Conservation (phyloP, 1,140 invertebrate species). For the Lordiphosa stackelbergi region DNA sequence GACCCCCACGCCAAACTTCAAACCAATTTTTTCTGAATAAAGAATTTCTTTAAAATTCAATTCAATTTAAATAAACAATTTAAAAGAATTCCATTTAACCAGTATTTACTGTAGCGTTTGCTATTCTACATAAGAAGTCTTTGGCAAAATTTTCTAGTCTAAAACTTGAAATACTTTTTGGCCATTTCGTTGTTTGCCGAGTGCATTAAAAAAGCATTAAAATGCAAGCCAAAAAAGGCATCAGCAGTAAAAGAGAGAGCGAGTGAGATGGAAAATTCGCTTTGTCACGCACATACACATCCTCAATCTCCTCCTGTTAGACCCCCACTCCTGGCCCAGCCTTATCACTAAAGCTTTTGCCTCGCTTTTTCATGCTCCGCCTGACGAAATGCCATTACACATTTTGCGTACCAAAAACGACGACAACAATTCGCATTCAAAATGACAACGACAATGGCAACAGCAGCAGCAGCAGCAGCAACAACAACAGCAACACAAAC, state of each 20-base stretch:
- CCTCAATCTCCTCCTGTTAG: background rate
- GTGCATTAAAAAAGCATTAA: slow-evolving; percentile 76
- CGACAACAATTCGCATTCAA: slow-evolving; percentile 65
- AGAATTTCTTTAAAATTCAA: too few species aligned
- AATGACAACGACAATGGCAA: slow-evolving; percentile 62
- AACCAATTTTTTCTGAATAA: too few species aligned
- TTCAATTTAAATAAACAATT: too few species aligned
- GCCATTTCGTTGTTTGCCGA: slow-evolving; percentile 28
- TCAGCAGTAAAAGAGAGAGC: slow-evolving; percentile 5
- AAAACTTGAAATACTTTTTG: slow-evolving; percentile 1
- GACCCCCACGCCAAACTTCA: too few species aligned
- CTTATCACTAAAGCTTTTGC: slow-evolving; percentile 37
- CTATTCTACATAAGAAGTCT: too few species aligned
- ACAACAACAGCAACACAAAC: slow-evolving; percentile 35
- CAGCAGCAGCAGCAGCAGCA: slow-evolving; percentile 31
- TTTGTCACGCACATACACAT: slow-evolving; percentile 1
- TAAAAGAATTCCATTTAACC: too few species aligned
- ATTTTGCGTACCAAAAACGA: slow-evolving; percentile 58
- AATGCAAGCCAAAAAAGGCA: slow-evolving; percentile 73
- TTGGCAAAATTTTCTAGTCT: too few species aligned
- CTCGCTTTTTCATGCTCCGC: slow-evolving; percentile 65
- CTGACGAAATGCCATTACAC: slow-evolving; percentile 74
- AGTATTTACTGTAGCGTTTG: too few species aligned
- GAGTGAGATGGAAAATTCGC: background rate
- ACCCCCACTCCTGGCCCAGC: slow-evolving; percentile 3